Conservation (phyloP, 2,797 vertebrate genomes). For the Tolypeutes matacus region DNA sequence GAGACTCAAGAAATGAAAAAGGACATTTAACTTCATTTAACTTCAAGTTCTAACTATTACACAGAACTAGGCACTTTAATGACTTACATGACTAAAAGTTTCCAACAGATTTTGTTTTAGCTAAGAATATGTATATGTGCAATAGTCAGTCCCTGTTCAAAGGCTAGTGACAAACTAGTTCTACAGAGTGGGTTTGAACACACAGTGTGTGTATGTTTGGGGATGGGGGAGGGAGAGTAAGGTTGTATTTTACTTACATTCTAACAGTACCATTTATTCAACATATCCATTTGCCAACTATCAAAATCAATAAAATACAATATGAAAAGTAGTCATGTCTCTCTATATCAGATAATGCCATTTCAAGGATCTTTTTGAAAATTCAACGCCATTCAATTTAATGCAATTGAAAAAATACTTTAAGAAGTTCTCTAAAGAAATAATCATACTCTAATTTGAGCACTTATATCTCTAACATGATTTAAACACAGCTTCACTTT, state of each 20-base stretch:
- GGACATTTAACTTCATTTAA: not conserved
- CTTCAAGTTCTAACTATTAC: conserved; percentile 1
- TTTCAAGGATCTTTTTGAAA: conserved; percentile 74
- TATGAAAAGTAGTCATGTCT: conserved; percentile 39
- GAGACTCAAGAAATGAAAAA: not conserved
- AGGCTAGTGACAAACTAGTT: not conserved
- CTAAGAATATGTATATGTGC: not conserved
- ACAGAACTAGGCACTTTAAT: not conserved
- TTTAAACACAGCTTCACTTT: conserved; percentile 18
- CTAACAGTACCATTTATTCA: not conserved
- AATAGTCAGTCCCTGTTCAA: not conserved
- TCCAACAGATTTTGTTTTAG: not conserved
- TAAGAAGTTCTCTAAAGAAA: conserved; percentile 72
- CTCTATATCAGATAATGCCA: conserved; percentile 66
- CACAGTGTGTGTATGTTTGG: not conserved
- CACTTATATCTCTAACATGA: conserved; percentile 29
- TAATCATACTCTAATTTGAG: conserved; percentile 50
- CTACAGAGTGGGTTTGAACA: not conserved
- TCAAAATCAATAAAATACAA: conserved; percentile 53
- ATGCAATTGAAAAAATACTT: conserved; percentile 69
- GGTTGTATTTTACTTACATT: not conserved
- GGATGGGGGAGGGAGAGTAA: not conserved
- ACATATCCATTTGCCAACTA: conserved; percentile 36
- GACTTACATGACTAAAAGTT: conserved; percentile 1
- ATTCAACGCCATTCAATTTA: conserved; percentile 21